Conservation (phyloP, 1,140 invertebrate genomes). For the Drosophila sproati region DNA sequence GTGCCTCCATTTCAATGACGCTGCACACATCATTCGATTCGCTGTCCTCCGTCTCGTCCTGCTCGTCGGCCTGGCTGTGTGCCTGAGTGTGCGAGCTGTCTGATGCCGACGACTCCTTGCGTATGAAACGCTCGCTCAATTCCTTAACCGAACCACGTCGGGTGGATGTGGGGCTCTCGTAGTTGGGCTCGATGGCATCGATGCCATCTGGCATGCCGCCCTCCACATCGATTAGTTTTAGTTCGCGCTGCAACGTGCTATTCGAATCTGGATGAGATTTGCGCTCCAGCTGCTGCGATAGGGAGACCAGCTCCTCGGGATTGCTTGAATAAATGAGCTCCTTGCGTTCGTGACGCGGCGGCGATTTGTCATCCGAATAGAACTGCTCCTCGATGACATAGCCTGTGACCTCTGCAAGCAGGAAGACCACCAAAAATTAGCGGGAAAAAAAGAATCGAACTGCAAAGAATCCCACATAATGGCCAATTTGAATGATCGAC, state of each 20-base stretch:
- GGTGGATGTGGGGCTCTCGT: slow-evolving; percentile 74
- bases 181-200: slow-evolving; percentile 24
- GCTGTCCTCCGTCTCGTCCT: slow-evolving; percentile 72
- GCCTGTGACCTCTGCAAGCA: slow-evolving; percentile 86
- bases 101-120: slow-evolving; percentile 63
- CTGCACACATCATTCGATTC: slow-evolving; percentile 73
- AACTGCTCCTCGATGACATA: slow-evolving; percentile 88
- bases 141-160: slow-evolving; percentile 89
- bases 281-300: slow-evolving; percentile 59
- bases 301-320: slow-evolving; percentile 86
- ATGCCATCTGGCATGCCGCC: slow-evolving; percentile 34
- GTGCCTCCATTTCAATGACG: slow-evolving; percentile 71
- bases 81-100: background rate
- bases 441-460: background rate
- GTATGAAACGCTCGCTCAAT: slow-evolving; percentile 90
- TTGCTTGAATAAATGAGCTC: slow-evolving; percentile 88
- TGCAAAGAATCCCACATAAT: background rate
- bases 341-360: slow-evolving; percentile 88
- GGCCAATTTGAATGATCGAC: no score
- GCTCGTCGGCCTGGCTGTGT: slow-evolving; percentile 24
- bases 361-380: slow-evolving; percentile 88
- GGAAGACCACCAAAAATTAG: background rate
- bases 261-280: slow-evolving; percentile 53
- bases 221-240: slow-evolving; percentile 70
- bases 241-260: slow-evolving; percentile 55